Evolutionary conservation across 2,888 invertebrate species (phyloP).

Genomic region (Pollenia griseotomentosa): DNA sequence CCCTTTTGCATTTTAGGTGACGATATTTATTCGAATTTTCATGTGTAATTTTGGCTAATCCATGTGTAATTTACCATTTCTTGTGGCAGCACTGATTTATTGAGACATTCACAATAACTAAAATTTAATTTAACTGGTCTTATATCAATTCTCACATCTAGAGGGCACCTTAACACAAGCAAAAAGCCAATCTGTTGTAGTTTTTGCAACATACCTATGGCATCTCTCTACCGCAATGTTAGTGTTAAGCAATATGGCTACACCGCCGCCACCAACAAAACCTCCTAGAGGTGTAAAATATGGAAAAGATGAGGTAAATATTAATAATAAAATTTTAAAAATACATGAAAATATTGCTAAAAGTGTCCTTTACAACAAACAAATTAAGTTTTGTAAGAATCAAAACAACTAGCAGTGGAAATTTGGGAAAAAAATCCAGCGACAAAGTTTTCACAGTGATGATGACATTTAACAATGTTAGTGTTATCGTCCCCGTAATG

Average conservation of each 20-base stretch:
- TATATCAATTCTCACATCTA: neutral
- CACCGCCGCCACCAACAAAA: slow-evolving; percentile 89
- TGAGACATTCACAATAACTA: neutral
- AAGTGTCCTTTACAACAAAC: neutral
- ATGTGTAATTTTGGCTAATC: too few relatives aligned
- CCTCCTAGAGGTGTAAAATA: slow-evolving; percentile 94
- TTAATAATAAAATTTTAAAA: slow-evolving; percentile 54
- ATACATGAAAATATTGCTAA: slow-evolving; percentile 50
- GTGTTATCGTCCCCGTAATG: slow-evolving; percentile 49
- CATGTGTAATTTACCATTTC: too few relatives aligned
- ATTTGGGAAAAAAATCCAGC: slow-evolving; percentile 30
- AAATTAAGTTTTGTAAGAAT: slow-evolving; percentile 19
- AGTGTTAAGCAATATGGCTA: slow-evolving; percentile 68
- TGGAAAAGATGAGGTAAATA: slow-evolving; percentile 91
- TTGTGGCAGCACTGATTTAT: too few relatives aligned
- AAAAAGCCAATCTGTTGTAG: neutral
- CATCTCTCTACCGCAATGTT: slow-evolving; percentile 22
- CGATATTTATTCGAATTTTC: too few relatives aligned
- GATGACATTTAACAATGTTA: slow-evolving; percentile 66
- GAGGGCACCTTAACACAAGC: neutral
- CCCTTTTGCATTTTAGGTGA: too few relatives aligned
- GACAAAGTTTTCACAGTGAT: slow-evolving; percentile 65
- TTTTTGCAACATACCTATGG: neutral
- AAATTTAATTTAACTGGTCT: neutral
- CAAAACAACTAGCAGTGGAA: neutral